Evolutionary conservation across 2,113 vertebrate genomes (phyloP).

Genomic region (Xyrauchen texanus): DNA sequence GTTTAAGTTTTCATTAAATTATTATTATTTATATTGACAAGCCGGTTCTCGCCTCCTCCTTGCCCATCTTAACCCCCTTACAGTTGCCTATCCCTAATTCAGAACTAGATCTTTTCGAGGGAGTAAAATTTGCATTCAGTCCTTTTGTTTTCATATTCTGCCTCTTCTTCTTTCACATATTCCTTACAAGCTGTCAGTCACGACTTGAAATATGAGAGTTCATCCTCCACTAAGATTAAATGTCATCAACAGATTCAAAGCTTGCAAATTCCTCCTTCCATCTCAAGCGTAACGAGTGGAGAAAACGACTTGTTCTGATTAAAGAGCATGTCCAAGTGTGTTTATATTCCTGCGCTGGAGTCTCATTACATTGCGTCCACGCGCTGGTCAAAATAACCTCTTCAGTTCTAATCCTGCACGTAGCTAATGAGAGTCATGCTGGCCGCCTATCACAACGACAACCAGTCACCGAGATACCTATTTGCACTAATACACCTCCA

Average conservation of each 20-base stretch:
- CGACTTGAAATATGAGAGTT: slow-evolving; percentile 63
- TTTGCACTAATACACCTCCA: slow-evolving; percentile 62
- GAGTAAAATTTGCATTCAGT: slow-evolving; percentile 16
- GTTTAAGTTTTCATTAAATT: too few species aligned
- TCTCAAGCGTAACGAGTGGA: slow-evolving; percentile 57
- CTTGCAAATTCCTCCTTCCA: slow-evolving; percentile 69
- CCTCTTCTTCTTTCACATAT: neutral
- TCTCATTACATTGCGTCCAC: slow-evolving; percentile 75
- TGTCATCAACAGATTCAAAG: slow-evolving; percentile 74
- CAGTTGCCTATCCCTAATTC: neutral
- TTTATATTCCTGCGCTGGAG: slow-evolving; percentile 62
- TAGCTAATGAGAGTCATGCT: slow-evolving; percentile 73
- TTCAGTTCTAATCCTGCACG: slow-evolving; percentile 72
- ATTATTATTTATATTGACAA: too few species aligned
- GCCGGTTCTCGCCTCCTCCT: too few species aligned
- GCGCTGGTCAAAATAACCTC: slow-evolving; percentile 64
- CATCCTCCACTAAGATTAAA: slow-evolving; percentile 75
- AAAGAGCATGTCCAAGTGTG: slow-evolving; percentile 61
- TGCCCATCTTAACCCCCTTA: too few species aligned
- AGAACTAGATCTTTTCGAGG: neutral
- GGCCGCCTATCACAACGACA: slow-evolving; percentile 64
- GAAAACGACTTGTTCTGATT: slow-evolving; percentile 71
- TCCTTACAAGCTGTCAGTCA: slow-evolving; percentile 68
- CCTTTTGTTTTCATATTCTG: slow-evolving; percentile 25
- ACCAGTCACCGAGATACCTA: slow-evolving; percentile 50